phyloP scores from a whole-genome alignment of 2,113 vertebrate genomes.

The Thinocorus orbignyianus region DNA sequence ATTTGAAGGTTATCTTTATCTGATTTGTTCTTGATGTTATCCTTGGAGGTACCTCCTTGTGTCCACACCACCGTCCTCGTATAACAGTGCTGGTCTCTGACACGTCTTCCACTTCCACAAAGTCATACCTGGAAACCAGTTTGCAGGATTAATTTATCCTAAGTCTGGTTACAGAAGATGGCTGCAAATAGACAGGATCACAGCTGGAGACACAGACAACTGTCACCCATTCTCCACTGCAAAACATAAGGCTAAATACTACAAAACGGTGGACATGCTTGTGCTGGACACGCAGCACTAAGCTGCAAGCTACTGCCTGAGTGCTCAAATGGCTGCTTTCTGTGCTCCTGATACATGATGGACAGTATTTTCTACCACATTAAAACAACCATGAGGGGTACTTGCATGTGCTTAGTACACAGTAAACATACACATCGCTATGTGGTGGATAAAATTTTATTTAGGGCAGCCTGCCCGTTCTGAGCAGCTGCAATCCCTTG shows the following conservation, averaged over 20 bases:
- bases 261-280: not conserved
- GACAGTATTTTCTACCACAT: not conserved
- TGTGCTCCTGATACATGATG: not conserved
- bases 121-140: slow-evolving; percentile 87
- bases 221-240: not conserved
- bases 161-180: not conserved
- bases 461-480: not conserved
- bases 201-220: not conserved
- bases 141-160: not conserved
- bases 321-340: not conserved
- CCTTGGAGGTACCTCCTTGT: slow-evolving; percentile 85
- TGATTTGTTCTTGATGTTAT: slow-evolving; percentile 89
- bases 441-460: not conserved
- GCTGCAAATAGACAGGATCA: not conserved
- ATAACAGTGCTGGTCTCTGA: slow-evolving; percentile 89
- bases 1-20: slow-evolving; percentile 95
- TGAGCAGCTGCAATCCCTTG: not conserved
- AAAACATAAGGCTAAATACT: not conserved
- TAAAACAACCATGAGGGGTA: not conserved
- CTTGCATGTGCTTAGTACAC: not conserved
- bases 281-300: not conserved
- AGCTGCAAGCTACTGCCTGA: not conserved
- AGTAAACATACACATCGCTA: fast-evolving
- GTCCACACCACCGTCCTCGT: slow-evolving; percentile 95
- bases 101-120: slow-evolving; percentile 93